These are phyloP conservation scores for Xiphydria camelus DNA, from an alignment of 2,888 invertebrate genomes.

Conservation along the genomic window DNA sequence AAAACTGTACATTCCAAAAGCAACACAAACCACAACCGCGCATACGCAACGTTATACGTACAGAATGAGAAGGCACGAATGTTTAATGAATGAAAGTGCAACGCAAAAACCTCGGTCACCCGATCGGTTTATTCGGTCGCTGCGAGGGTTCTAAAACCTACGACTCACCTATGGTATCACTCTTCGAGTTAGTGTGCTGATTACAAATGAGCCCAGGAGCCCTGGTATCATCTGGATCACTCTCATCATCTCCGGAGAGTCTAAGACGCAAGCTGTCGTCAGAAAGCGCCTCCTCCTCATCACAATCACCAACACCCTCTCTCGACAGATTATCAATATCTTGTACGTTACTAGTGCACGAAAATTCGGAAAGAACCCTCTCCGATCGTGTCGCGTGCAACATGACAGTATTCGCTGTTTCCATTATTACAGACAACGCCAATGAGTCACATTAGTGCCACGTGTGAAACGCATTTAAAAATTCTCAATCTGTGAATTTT, in stretches of 20 bases:
- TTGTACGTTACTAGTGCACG: conserved; percentile 23
- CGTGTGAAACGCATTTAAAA: conserved; percentile 26
- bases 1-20: too few species aligned
- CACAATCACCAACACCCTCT: conserved; percentile 44
- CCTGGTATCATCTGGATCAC: conserved; percentile 27
- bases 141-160: too few species aligned
- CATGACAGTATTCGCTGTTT: conserved; percentile 37
- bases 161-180: too few species aligned
- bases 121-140: too few species aligned
- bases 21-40: too few species aligned
- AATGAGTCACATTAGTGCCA: conserved; percentile 27
- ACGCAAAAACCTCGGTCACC: too few species aligned
- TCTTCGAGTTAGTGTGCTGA: conserved; percentile 3
- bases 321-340: conserved; percentile 35
- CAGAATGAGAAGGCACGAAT: too few species aligned
- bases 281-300: conserved; percentile 44
- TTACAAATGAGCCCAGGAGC: too few species aligned
- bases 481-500: conserved; percentile 28
- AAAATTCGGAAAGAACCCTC: conserved; percentile 28
- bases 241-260: conserved; percentile 51
- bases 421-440: conserved; percentile 35
- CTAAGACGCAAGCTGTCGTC: conserved; percentile 50
- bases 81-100: too few species aligned
- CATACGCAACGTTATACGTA: too few species aligned
- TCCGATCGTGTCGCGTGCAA: conserved; percentile 37